Evolutionary conservation across 2,888 invertebrate genomes (phyloP).

Genomic region (Hololepta plana): DNA sequence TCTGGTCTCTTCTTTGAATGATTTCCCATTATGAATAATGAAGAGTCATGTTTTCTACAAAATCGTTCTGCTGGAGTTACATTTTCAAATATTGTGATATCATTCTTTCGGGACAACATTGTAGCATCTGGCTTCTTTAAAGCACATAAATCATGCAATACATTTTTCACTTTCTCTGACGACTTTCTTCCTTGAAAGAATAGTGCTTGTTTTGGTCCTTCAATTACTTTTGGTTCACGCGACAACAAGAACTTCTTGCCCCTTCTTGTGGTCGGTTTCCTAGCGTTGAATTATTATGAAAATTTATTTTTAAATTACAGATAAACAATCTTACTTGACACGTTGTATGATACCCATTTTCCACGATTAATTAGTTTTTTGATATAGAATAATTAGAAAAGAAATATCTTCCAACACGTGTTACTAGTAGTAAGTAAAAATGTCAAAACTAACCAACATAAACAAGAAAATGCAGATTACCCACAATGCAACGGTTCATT

Average conservation of each 20-base stretch:
- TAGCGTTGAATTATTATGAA: slow-evolving; percentile 24
- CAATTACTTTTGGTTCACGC: slow-evolving; percentile 73
- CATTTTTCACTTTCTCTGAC: slow-evolving; percentile 45
- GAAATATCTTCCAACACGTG: too few species aligned
- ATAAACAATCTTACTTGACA: too few species aligned
- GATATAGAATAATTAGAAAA: too few species aligned
- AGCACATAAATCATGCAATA: slow-evolving; percentile 72
- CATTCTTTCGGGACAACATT: slow-evolving; percentile 63
- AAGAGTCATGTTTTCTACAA: slow-evolving; percentile 68
- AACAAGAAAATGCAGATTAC: too few species aligned
- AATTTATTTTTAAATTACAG: too few species aligned
- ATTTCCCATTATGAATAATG: slow-evolving; percentile 78
- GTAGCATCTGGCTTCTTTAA: slow-evolving; percentile 74
- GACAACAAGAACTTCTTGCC: slow-evolving; percentile 70
- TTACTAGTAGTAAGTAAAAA: too few species aligned
- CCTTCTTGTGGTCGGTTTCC: slow-evolving; percentile 76
- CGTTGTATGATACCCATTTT: too few species aligned
- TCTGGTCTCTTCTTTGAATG: slow-evolving; percentile 92
- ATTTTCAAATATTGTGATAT: slow-evolving; percentile 87
- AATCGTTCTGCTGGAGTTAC: slow-evolving; percentile 57
- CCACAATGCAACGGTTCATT: too few species aligned
- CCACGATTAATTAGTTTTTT: too few species aligned
- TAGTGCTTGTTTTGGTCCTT: slow-evolving; percentile 69
- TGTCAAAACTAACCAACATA: too few species aligned
- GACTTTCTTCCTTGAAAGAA: slow-evolving; percentile 74